Conservation (phyloP, 2,113 vertebrate species). For the Macaca nemestrina region DNA sequence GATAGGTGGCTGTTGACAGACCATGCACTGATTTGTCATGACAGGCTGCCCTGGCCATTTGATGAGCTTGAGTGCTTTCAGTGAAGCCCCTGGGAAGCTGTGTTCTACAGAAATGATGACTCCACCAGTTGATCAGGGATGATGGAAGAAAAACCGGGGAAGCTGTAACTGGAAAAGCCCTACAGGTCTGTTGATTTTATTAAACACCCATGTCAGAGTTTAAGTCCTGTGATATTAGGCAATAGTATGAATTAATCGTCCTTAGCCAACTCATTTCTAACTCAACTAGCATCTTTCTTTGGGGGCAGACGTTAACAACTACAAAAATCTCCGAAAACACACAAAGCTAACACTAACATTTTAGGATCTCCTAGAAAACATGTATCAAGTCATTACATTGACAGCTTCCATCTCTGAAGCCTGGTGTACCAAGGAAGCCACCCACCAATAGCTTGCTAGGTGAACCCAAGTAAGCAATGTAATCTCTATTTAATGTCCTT, state of each 20-base stretch:
- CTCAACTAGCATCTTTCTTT: background rate
- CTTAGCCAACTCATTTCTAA: constrained; percentile 19
- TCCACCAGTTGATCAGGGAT: background rate
- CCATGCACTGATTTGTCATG: background rate
- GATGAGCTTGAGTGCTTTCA: background rate
- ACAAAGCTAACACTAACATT: background rate
- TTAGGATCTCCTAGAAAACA: background rate
- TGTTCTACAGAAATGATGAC: background rate
- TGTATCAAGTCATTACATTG: background rate
- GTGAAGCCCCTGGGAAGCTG: background rate
- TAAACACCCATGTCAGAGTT: background rate
- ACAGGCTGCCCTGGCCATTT: background rate
- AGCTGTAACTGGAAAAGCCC: background rate
- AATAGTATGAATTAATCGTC: background rate
- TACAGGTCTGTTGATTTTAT: background rate
- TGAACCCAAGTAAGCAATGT: background rate
- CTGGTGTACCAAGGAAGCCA: background rate
- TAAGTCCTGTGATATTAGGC: background rate
- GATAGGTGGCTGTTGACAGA: background rate
- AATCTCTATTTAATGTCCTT: background rate
- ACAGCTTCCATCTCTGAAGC: background rate
- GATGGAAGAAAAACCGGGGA: background rate
- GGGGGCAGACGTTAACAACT: background rate
- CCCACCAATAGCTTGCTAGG: background rate
- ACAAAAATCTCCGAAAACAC: background rate